Conservation (phyloP, 2,113 vertebrate genomes). For the Toxotes jaculatrix region DNA sequence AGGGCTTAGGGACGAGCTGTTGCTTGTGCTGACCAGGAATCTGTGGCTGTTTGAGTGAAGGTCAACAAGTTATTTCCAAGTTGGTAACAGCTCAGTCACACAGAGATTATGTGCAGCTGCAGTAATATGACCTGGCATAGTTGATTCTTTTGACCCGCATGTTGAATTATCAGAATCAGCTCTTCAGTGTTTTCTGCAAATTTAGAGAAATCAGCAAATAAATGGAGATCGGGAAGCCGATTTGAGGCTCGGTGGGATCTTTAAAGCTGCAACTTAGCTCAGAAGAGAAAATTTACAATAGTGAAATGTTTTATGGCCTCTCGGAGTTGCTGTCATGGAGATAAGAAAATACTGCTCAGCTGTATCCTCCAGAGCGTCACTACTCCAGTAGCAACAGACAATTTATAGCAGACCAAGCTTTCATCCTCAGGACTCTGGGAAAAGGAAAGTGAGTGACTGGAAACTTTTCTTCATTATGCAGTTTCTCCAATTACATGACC, state of each 20-base stretch:
- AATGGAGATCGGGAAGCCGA: constrained; percentile 2
- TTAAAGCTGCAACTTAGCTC: constrained; percentile 3
- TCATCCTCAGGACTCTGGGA: neutral
- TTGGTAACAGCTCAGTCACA: constrained; percentile 40
- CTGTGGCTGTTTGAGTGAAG: constrained; percentile 39
- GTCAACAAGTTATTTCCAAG: constrained; percentile 53
- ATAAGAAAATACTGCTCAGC: constrained; percentile 30
- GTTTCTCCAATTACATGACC: constrained; percentile 31
- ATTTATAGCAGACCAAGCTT: constrained; percentile 17
- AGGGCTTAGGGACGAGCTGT: constrained; percentile 26
- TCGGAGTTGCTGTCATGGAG: constrained; percentile 39
- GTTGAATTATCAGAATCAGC: constrained; percentile 25
- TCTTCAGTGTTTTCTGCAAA: constrained; percentile 13
- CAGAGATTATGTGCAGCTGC: constrained; percentile 35
- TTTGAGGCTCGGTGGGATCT: constrained; percentile 27
- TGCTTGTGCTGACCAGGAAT: constrained; percentile 52
- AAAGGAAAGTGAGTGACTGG: constrained; percentile 12
- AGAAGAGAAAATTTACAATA: neutral
- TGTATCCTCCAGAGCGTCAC: constrained; percentile 32
- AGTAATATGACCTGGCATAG: constrained; percentile 37
- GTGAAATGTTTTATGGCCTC: constrained; percentile 27
- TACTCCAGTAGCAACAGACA: constrained; percentile 10
- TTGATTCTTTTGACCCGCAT: constrained; percentile 27
- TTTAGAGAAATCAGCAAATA: neutral
- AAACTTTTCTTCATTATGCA: constrained; percentile 35